These are phyloP conservation scores for Zeugodacus cucurbitae DNA, from an alignment of 1,140 invertebrate genomes.

Conservation along the genomic window DNA sequence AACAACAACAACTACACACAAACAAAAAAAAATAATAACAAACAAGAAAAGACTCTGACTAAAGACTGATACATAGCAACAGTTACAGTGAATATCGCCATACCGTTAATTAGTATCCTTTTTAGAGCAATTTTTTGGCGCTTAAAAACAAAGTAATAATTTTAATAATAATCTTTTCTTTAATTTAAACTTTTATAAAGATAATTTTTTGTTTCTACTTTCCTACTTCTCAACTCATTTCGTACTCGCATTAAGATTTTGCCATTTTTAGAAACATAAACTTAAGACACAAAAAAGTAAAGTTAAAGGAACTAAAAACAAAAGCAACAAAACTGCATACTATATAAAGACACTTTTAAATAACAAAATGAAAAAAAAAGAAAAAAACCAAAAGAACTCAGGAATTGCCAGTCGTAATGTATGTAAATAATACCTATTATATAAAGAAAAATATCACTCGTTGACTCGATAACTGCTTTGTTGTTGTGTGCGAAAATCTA, in stretches of 20 bases:
- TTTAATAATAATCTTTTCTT: neutral
- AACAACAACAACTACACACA: slow-evolving; percentile 26
- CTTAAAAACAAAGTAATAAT: too few relatives aligned
- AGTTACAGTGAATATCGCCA: slow-evolving; percentile 29
- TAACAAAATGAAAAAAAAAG: too few relatives aligned
- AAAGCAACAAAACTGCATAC: neutral
- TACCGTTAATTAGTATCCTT: neutral
- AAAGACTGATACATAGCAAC: slow-evolving; percentile 27
- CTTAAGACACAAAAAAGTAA: neutral
- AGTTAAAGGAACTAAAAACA: neutral
- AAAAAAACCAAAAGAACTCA: slow-evolving; percentile 12
- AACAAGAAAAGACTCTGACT: slow-evolving; percentile 13
- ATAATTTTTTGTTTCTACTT: neutral
- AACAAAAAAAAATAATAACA: neutral
- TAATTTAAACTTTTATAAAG: neutral
- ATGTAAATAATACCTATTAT: slow-evolving; percentile 8
- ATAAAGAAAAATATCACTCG: neutral
- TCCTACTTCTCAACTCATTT: neutral
- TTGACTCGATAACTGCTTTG: neutral
- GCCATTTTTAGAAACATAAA: slow-evolving; percentile 27
- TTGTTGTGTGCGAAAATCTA: neutral
- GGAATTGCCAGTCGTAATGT: slow-evolving; percentile 24
- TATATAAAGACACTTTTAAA: slow-evolving; percentile 12
- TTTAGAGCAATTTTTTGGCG: neutral
- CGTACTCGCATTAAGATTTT: slow-evolving; percentile 17